Base-by-base conservation (phyloP, 1,140 invertebrate genomes). In the Hermetia illucens region DNA sequence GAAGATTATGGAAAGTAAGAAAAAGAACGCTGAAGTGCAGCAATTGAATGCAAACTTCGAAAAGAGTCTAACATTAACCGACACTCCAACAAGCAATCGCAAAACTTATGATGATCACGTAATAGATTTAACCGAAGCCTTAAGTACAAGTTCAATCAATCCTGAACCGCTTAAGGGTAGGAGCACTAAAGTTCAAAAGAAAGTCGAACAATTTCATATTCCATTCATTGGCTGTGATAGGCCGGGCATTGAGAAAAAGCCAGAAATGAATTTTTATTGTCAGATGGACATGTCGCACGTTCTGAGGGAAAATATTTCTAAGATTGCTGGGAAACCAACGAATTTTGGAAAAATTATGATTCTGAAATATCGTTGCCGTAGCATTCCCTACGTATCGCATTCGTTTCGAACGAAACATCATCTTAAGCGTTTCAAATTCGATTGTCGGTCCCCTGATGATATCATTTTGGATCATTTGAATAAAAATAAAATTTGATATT, bases 371-470 rank as follows among this genome's bases (percentile, higher is more conserved):
- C 66, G 53, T 55, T 46, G 43, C 38, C 48, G 35, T n/a, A 44
- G 27, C 18, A 55, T 35, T 36, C 53, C 53, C 4, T 41, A 41
- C 1, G 19, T 41, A 8, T 5, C 29, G 5, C 34, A 41, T 32
- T 4, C 2, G 12, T 40, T 33, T 34, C 8, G 10, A 3, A 12
- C 21, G 12, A 35, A 36, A 4, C 41, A 29, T 30, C 36, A 34
- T 20, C 38, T 66, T 24, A 48, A 51, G 42, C 51, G 42, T 39
- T 72, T 77, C 56, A 63, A 70, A 37, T 79, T 79, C 59, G 59
- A 65, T 24, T 65, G 60, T 34, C 68, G 68, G 3, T 80, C 75
- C 0, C 74, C 74, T 17, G 73, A 77, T 55, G 67, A 64, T 48
- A 48, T 63, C 27, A 60, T 72, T 27, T 49, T 61, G 4, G 42